These are phyloP conservation scores for Drosophila pegasa DNA, from an alignment of 2,888 invertebrate species.

Conservation along the genomic window DNA sequence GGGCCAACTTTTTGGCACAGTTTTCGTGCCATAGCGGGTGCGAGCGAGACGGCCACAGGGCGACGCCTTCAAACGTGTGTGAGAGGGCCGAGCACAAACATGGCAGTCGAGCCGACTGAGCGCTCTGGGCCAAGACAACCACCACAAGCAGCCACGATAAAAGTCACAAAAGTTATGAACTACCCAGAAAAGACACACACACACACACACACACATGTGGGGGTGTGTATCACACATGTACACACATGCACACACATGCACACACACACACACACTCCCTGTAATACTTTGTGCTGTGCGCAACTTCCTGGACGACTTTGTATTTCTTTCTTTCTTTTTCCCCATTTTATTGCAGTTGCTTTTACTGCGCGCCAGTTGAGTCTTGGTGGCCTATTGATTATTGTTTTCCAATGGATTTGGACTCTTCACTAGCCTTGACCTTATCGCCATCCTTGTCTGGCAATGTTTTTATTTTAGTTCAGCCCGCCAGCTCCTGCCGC, in stretches of 20 bases:
- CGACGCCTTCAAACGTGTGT: constrained; percentile 59
- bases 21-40: constrained; percentile 35
- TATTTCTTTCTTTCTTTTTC: not conserved
- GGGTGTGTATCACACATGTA: constrained; percentile 50
- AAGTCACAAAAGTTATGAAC: constrained; percentile 67
- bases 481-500: constrained; percentile 39
- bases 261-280: not conserved
- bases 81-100: constrained; percentile 52
- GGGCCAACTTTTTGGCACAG: constrained; percentile 72
- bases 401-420: constrained; percentile 48
- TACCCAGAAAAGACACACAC: constrained; percentile 50
- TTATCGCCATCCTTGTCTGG: constrained; percentile 52
- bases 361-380: constrained; percentile 14
- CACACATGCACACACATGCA: constrained; percentile 4
- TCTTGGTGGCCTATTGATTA: constrained; percentile 57
- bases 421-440: constrained; percentile 47
- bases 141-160: constrained; percentile 53
- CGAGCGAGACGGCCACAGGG: constrained; percentile 36
- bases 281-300: constrained; percentile 9
- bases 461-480: constrained; percentile 8
- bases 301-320: constrained; percentile 27
- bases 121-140: constrained; percentile 66
- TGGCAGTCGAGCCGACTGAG: constrained; percentile 57
- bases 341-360: not conserved
- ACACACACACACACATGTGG: constrained; percentile 31